Base-by-base conservation (phyloP, 1,140 invertebrate genomes). In the Bombus terrestris region DNA sequence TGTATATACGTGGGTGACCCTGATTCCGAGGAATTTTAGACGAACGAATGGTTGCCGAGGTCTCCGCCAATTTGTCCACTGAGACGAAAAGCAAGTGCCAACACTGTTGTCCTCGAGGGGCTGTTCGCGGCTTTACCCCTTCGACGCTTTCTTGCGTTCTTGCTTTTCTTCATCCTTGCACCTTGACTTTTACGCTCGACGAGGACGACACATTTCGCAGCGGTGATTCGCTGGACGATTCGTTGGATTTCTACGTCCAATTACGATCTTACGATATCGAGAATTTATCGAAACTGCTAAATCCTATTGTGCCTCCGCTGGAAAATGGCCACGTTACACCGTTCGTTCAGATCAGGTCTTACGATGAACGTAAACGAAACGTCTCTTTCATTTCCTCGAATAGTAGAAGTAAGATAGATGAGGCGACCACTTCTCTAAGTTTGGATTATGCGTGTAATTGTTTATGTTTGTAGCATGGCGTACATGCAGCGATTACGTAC, bases 1-100 rank as follows among this genome's bases (percentile, higher is more conserved):
- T 64, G n/a, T 59, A 71, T 39, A 13, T 53, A 62, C 75, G 53
- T 25, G 39, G 53, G 62, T 83, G 74, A 83, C 81, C 81, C 72
- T 83, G 72, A 76, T 76, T 76, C 59, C 25, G n/a, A 5, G 28
- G 74, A 69, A 83, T 78, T 66, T 74, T 35, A 53, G 41, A 32
- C 35, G 32, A 25, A 28, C n/a, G 9, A 39, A 53, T 3, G 71
- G 13, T 41, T 43, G 28, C 41, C n/a, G 72, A 28, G n/a, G 72
- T 18, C 22, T 25, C 73, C 43, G 32, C n/a, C 32, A 53, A 75
- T 75, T 75, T 75, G 41, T 25, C 32, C n/a, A 28, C 9, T 0
- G 9, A 35, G 73, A 75, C n/a, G 53, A 75, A 35, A 43, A 25
- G 41, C 43, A 53, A 53, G 73, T 74, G 32, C n/a, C n/a, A 35